These are phyloP conservation scores for Bradypodion pumilum DNA, from an alignment of 2,797 vertebrate species.

Conservation along the genomic window DNA sequence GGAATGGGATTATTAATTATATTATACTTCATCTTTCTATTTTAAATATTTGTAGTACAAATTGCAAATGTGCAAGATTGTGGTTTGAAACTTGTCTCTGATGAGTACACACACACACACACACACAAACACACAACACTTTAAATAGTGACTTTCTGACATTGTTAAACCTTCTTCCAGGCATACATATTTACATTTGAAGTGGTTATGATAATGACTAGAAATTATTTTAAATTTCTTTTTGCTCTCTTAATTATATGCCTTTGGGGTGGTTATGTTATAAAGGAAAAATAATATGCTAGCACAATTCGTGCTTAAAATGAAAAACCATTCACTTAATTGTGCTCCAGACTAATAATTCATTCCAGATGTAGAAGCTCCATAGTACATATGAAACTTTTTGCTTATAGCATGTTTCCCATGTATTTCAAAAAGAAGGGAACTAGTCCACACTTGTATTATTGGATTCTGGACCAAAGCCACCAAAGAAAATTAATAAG, in stretches of 20 bases:
- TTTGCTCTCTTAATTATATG: conserved; percentile 17
- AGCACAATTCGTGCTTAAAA: background rate
- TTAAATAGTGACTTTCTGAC: conserved; percentile 10
- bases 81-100: conserved; percentile 13
- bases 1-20: conserved; percentile 4
- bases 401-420: background rate
- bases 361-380: background rate
- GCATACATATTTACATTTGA: conserved; percentile 32
- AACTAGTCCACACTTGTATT: background rate
- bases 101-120: conserved; percentile 12
- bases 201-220: conserved; percentile 19
- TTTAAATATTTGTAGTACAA: conserved; percentile 7
- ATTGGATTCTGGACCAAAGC: background rate
- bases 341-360: background rate
- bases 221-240: background rate
- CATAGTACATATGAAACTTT: background rate
- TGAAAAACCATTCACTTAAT: background rate
- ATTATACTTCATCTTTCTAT: background rate
- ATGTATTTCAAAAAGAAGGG: background rate
- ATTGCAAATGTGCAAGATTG: background rate
- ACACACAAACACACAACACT: too few species aligned
- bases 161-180: conserved; percentile 5
- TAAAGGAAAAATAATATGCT: background rate
- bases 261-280: background rate
- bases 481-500: too few species aligned